Evolutionary conservation across 1,140 invertebrate genomes (phyloP).

Genomic region (Lutraria rhynchaena): DNA sequence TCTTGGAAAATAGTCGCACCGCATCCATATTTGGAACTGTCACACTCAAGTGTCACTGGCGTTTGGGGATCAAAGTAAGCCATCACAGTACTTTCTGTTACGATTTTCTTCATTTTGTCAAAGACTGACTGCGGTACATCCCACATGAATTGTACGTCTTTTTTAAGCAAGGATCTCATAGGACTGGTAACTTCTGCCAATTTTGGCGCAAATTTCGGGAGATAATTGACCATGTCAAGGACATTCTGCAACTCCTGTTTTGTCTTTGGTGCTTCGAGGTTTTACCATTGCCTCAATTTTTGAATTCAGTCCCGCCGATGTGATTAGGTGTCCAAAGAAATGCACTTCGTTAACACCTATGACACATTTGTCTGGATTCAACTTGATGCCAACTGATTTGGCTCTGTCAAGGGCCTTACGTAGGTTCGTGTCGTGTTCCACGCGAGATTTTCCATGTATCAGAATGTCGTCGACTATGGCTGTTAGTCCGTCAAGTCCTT

Average conservation of each 20-base stretch:
- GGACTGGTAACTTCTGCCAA: conserved; percentile 51
- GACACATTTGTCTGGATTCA: conserved; percentile 58
- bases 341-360: conserved; percentile 62
- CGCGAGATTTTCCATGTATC: conserved; percentile 64
- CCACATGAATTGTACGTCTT: conserved; percentile 65
- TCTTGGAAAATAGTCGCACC: conserved; percentile 81
- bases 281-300: conserved; percentile 76
- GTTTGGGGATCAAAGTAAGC: conserved; percentile 59
- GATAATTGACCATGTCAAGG: conserved; percentile 80
- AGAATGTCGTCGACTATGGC: conserved; percentile 80
- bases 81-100: conserved; percentile 55
- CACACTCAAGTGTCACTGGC: conserved; percentile 51
- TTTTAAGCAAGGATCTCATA: conserved; percentile 45
- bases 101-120: conserved; percentile 57
- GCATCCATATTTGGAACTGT: conserved; percentile 72
- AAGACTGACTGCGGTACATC: conserved; percentile 40
- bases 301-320: conserved; percentile 74
- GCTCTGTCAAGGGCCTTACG: conserved; percentile 29
- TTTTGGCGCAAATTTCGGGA: conserved; percentile 77
- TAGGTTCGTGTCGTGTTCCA: conserved; percentile 62
- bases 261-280: conserved; percentile 46
- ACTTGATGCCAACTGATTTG: conserved; percentile 50
- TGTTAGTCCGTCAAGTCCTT: conserved; percentile 73
- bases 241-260: conserved; percentile 56
- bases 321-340: conserved; percentile 80